These are phyloP conservation scores for Odontomyia ornata DNA, from an alignment of 2,888 invertebrate species.

Conservation along the genomic window DNA sequence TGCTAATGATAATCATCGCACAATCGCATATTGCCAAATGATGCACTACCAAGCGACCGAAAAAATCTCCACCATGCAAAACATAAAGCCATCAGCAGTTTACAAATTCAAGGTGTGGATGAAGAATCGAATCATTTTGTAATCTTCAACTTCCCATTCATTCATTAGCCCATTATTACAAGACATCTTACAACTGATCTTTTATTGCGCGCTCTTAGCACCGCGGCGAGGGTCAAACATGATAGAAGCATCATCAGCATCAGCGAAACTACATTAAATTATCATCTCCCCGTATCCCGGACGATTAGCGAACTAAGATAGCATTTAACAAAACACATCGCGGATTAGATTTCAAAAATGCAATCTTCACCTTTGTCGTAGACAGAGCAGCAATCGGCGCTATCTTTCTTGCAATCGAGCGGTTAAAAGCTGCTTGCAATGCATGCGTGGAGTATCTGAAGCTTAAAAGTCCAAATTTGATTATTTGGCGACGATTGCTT, in stretches of 20 bases:
- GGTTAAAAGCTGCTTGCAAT: background rate
- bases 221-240: slow-evolving; percentile 1
- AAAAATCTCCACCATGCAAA: background rate
- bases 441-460: background rate
- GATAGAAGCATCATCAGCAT: background rate
- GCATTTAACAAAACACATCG: background rate
- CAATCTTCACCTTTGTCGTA: background rate
- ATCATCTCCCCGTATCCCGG: background rate
- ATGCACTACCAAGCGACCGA: background rate
- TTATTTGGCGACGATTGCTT: background rate
- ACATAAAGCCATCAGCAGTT: background rate
- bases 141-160: background rate
- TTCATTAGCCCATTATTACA: background rate
- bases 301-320: background rate
- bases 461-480: background rate
- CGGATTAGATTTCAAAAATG: slow-evolving; percentile 10
- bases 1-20: background rate
- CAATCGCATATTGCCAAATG: slow-evolving; percentile 5
- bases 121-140: background rate
- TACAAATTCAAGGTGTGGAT: background rate
- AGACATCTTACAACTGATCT: background rate
- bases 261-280: slow-evolving; percentile 5
- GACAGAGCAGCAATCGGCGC: too few relatives aligned
- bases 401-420: background rate
- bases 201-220: background rate